Evolutionary conservation across 2,797 vertebrate genomes (phyloP), one percentile per base, ranked within the genome.

Genomic region (Lerista edwardsae): DNA sequence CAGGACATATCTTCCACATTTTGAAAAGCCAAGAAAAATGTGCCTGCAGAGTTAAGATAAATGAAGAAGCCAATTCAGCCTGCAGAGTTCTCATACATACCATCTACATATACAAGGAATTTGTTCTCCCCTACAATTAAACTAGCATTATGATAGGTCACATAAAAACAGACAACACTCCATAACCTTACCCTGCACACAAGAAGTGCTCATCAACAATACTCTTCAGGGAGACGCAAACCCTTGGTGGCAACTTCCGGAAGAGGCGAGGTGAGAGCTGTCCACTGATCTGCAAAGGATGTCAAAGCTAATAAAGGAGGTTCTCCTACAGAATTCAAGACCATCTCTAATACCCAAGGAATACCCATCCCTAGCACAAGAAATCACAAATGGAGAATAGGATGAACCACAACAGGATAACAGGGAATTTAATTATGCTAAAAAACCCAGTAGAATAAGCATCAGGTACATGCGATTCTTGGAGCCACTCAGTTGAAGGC

Each of bases 1-100:
- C 57, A 99, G 95, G 27, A 99, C 97, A 0, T 98, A 99, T 80
- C 98, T 97, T 39, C 98, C 98, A 0, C 98, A 99, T 94, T 99
- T 99, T 59, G 98, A 98, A 90, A 99, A 99, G 6, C 98, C 98
- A 80, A 99, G 95, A 94, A 99, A 99, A 92, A 99, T 97, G 89
- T 99, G 98, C 57, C 98, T 99, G 95, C 1, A 79, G 68, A 25
- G 7, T 19, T 31, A 57, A 21, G 17, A 25, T 21, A 36, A 4
- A 27, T 5, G n/a, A 36, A 15, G 12, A 23, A 29, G 25, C 11
- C 6, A 61, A 2, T 12, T 39, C 27, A 59, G 59, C 12, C 27
- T 65, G 12, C 19, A 55, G n/a, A n/a, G 39, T 36, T 57, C 36
- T 68, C 44, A 17, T 29, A 62, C 15, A 80, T 9, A n/a, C 39